phyloP scores from a whole-genome alignment of 2,888 invertebrate species.

The Nephrotoma flavescens region DNA sequence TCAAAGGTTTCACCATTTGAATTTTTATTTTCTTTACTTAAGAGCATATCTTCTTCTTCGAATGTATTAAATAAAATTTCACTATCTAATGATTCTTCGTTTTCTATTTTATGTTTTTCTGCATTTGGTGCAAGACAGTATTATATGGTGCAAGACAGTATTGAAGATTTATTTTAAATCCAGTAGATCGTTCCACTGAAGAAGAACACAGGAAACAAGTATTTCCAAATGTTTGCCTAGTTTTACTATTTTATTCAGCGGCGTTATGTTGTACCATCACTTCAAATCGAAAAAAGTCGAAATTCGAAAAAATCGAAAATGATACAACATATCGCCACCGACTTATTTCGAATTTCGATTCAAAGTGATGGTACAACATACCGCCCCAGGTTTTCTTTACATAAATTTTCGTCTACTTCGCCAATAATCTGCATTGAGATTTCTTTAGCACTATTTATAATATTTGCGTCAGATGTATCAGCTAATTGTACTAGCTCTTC shows the following conservation, averaged over 20 bases:
- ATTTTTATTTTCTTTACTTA: constrained; percentile 7
- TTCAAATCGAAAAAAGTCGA: too few relatives aligned
- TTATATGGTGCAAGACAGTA: constrained; percentile 4
- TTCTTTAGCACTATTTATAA: background rate
- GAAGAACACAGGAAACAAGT: background rate
- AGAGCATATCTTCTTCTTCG: constrained; percentile 3
- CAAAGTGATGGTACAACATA: too few relatives aligned
- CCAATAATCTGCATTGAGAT: background rate
- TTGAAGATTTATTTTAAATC: constrained; percentile 3
- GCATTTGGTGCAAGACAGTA: too few relatives aligned
- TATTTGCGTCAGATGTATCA: background rate
- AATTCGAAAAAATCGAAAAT: too few relatives aligned
- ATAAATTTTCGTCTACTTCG: background rate
- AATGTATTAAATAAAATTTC: background rate
- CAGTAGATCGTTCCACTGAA: constrained; percentile 5
- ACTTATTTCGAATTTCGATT: too few relatives aligned
- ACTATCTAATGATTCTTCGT: constrained; percentile 1
- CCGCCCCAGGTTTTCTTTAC: background rate
- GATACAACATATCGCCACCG: too few relatives aligned
- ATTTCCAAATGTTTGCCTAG: background rate
- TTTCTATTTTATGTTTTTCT: background rate
- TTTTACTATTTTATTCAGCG: background rate
- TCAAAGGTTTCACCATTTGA: constrained; percentile 5
- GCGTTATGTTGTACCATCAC: too few relatives aligned
- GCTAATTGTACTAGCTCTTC: too few relatives aligned